A percentile compares a stretch with the other conserved stretches of the same genome.
phyloP scores from a whole-genome alignment of 2,888 invertebrate species.

The Eueremaeus valkanovi region DNA sequence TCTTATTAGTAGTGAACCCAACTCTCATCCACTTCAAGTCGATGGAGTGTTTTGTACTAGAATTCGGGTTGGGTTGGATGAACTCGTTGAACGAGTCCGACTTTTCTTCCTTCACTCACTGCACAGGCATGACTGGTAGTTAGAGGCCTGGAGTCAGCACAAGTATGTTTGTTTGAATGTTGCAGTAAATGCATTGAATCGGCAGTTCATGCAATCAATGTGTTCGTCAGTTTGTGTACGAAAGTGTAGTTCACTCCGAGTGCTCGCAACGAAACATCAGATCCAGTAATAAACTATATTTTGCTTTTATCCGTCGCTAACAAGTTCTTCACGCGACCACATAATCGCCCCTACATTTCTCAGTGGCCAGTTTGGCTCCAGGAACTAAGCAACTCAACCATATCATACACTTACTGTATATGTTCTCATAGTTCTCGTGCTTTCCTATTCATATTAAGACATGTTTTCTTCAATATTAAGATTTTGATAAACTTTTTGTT shows the following conservation, averaged over 20 bases:
- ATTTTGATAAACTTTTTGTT: too few relatives aligned
- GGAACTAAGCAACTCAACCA: neutral
- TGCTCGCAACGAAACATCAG: neutral
- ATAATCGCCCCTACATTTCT: neutral
- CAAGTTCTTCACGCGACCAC: neutral
- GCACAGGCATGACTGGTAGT: neutral
- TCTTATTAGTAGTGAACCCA: neutral
- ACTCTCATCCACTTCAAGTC: neutral
- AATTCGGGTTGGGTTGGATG: constrained; percentile 21
- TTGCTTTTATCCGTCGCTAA: neutral
- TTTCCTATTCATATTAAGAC: too few relatives aligned
- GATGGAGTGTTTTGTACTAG: constrained; percentile 9
- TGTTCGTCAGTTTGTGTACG: neutral
- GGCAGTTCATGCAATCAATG: neutral
- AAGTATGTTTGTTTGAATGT: constrained; percentile 1
- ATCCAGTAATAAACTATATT: neutral
- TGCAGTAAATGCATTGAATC: neutral
- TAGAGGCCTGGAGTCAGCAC: neutral
- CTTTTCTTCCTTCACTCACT: neutral
- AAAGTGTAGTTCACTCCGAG: neutral
- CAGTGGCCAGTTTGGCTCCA: neutral
- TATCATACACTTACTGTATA: neutral
- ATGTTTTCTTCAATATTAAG: too few relatives aligned
- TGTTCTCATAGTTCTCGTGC: too few relatives aligned
- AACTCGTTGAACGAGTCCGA: constrained; percentile 11